These are phyloP conservation scores for Henricia sp. DNA, from an alignment of 53 echinoderm and acorn worm genomes.

Conservation along the genomic window DNA sequence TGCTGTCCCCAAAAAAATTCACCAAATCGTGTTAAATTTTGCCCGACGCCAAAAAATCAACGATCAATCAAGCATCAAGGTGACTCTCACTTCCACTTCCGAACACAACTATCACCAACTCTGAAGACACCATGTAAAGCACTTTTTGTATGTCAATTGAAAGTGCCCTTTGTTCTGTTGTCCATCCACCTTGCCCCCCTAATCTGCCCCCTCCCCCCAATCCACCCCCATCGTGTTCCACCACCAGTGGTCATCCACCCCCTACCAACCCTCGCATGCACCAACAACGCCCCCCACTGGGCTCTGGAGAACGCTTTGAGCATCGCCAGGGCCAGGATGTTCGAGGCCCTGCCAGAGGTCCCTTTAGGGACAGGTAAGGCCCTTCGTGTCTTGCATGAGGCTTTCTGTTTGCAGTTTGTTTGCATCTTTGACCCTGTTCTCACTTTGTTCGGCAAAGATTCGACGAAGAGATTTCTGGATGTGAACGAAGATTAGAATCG, in stretches of 20 bases:
- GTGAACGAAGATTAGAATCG: too few relatives aligned
- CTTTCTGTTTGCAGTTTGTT: too few relatives aligned
- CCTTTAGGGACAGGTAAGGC: slow-evolving; percentile 83
- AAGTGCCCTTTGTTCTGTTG: slow-evolving; percentile 60
- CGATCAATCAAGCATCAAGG: too few relatives aligned
- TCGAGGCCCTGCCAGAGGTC: slow-evolving; percentile 65
- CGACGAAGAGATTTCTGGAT: too few relatives aligned
- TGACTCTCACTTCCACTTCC: too few relatives aligned
- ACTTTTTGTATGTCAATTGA: background rate
- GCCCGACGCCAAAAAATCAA: too few relatives aligned
- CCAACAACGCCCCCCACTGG: slow-evolving; percentile 37
- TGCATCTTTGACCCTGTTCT: too few relatives aligned
- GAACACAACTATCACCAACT: too few relatives aligned
- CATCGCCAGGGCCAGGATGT: slow-evolving; percentile 47
- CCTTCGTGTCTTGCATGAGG: slow-evolving; percentile 27
- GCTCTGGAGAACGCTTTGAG: slow-evolving; percentile 37
- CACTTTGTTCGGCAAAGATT: too few relatives aligned
- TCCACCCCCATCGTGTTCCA: background rate
- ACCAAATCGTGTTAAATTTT: too few relatives aligned
- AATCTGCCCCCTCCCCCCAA: background rate
- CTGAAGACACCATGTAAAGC: too few relatives aligned
- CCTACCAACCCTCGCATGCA: slow-evolving; percentile 42
- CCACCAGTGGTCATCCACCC: slow-evolving; percentile 52
- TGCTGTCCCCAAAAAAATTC: too few relatives aligned
- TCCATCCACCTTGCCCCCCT: background rate